These are phyloP conservation scores for Oryzias curvinotus DNA, from an alignment of 2,113 vertebrate species.

Conservation along the genomic window DNA sequence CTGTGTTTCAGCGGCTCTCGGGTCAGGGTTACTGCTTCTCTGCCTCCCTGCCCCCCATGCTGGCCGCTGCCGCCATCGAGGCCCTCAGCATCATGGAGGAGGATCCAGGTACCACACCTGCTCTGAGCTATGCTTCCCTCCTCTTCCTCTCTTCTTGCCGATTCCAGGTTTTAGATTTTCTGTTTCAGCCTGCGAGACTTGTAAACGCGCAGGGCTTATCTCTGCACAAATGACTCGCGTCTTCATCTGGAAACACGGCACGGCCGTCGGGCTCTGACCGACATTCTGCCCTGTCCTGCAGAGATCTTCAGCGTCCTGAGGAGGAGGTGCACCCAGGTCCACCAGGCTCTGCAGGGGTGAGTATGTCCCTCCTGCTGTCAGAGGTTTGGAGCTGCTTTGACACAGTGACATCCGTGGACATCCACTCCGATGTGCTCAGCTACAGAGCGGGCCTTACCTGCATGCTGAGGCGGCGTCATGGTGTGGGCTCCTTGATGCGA, in stretches of 20 bases:
- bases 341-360: slow-evolving; percentile 87
- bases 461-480: neutral
- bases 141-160: neutral
- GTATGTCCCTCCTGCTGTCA: slow-evolving; percentile 27
- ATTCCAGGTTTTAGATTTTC: neutral
- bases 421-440: no score
- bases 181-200: no score
- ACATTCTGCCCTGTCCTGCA: slow-evolving; percentile 54
- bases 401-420: no score
- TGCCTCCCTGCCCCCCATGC: slow-evolving; percentile 90
- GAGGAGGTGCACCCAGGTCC: slow-evolving; percentile 83
- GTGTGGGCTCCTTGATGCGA: no score
- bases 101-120: slow-evolving; percentile 83
- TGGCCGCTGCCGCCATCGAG: slow-evolving; percentile 93
- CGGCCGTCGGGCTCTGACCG: neutral
- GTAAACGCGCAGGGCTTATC: no score
- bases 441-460: no score
- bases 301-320: slow-evolving; percentile 86
- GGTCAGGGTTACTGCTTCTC: slow-evolving; percentile 98
- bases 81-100: slow-evolving; percentile 97
- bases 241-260: neutral
- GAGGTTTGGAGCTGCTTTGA: no score
- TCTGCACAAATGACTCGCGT: neutral
- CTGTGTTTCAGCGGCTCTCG: slow-evolving; percentile 82
- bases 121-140: neutral